Conservation (phyloP, 2,797 vertebrate species). For the Mareca penelope region DNA sequence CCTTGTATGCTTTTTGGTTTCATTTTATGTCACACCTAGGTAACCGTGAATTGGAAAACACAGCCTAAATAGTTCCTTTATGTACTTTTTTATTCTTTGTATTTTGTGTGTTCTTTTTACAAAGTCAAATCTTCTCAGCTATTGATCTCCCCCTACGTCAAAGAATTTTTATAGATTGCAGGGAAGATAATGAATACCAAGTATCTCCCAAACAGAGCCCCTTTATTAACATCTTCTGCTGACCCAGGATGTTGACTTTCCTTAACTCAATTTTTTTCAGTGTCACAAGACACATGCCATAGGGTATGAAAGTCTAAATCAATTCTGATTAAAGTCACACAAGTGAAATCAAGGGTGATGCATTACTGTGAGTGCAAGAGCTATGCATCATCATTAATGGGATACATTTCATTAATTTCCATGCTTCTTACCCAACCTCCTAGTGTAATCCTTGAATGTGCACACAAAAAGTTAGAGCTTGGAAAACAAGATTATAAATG, state of each 20-base stretch:
- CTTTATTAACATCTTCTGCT: slow-evolving; percentile 23
- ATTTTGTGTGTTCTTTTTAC: not conserved
- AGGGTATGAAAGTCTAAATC: not conserved
- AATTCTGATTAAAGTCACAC: not conserved
- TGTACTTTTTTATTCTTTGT: not conserved
- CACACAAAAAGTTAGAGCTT: not conserved
- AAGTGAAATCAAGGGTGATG: not conserved
- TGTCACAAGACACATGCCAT: not conserved
- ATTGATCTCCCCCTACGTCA: not conserved
- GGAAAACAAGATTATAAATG: not conserved
- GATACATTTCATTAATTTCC: not conserved
- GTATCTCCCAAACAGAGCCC: not conserved
- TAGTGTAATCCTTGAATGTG: not conserved
- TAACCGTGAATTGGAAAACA: not conserved
- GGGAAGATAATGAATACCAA: not conserved
- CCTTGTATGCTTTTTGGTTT: not conserved
- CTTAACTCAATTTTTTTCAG: not conserved
- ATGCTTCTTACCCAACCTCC: not conserved
- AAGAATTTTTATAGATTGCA: not conserved
- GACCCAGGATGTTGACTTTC: not conserved
- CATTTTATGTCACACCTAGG: not conserved
- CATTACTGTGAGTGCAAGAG: not conserved
- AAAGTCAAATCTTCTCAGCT: not conserved
- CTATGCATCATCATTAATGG: not conserved
- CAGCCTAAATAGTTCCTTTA: not conserved